These are phyloP conservation scores for Chinchilla lanigera DNA, from an alignment of 2,113 vertebrate species.

Conservation along the genomic window DNA sequence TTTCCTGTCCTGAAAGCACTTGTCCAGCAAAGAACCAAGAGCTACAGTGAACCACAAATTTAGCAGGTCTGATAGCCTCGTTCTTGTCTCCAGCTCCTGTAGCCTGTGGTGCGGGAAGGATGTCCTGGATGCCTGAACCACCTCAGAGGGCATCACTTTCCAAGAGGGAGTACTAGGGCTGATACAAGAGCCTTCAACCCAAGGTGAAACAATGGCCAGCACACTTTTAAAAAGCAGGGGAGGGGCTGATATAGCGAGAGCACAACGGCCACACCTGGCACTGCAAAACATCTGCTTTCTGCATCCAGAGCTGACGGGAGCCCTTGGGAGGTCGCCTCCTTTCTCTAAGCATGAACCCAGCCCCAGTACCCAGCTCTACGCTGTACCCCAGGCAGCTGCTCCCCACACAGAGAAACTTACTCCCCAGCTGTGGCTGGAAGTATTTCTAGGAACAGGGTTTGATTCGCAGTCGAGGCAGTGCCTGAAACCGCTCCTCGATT, in stretches of 20 bases:
- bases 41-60: rapidly evolving
- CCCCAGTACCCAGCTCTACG: not conserved
- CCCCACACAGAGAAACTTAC: not conserved
- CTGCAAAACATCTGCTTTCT: not conserved
- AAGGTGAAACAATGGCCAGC: not conserved
- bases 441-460: rapidly evolving
- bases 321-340: not conserved
- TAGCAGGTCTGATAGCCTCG: not conserved
- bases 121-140: rapidly evolving
- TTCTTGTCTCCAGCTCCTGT: not conserved
- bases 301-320: rapidly evolving
- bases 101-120: not conserved
- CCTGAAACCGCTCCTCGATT: rapidly evolving
- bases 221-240: not conserved
- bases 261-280: not conserved
- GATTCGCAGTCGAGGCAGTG: not conserved
- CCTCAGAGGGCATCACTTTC: not conserved
- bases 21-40: not conserved
- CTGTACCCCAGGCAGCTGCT: not conserved
- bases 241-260: rapidly evolving
- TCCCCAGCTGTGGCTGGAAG: not conserved
- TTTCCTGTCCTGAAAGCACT: not conserved
- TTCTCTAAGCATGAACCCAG: rapidly evolving
- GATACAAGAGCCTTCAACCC: not conserved
- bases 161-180: not conserved